Evolutionary conservation across 2,113 vertebrate genomes (phyloP).

Genomic region (Eulemur rufifrons): DNA sequence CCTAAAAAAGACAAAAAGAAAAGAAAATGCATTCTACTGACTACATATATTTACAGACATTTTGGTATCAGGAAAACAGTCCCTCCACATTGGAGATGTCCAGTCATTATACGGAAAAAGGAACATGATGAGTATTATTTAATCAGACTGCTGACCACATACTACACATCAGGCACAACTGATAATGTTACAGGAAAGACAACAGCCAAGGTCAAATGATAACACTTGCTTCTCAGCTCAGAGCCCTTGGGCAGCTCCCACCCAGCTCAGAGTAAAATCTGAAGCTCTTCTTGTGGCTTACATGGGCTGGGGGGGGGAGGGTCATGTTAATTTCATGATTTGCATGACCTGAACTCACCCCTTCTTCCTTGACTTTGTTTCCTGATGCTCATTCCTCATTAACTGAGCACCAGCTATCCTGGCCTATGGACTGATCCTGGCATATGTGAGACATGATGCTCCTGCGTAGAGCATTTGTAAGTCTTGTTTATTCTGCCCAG

Average conservation of each 20-base stretch:
- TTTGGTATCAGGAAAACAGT: not conserved
- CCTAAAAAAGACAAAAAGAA: not conserved
- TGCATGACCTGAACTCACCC: not conserved
- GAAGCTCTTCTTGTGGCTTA: not conserved
- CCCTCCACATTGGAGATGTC: not conserved
- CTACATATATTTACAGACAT: not conserved
- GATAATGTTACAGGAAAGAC: not conserved
- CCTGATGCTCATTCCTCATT: not conserved
- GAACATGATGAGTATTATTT: not conserved
- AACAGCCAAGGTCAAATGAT: not conserved
- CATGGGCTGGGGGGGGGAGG: rapidly evolving
- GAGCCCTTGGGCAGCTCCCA: not conserved
- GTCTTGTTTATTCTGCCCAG: not conserved
- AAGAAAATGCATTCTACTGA: not conserved
- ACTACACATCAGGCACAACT: not conserved
- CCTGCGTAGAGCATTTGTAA: not conserved
- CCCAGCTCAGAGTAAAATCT: not conserved
- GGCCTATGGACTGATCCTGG: not conserved
- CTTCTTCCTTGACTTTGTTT: not conserved
- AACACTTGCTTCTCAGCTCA: not conserved
- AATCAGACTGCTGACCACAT: not conserved
- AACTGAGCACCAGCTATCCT: not conserved
- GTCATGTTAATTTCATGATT: not conserved
- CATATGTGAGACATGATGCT: not conserved
- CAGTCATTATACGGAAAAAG: not conserved